Base-by-base conservation (phyloP, 2,888 invertebrate species). In the Papilio elwesi region DNA sequence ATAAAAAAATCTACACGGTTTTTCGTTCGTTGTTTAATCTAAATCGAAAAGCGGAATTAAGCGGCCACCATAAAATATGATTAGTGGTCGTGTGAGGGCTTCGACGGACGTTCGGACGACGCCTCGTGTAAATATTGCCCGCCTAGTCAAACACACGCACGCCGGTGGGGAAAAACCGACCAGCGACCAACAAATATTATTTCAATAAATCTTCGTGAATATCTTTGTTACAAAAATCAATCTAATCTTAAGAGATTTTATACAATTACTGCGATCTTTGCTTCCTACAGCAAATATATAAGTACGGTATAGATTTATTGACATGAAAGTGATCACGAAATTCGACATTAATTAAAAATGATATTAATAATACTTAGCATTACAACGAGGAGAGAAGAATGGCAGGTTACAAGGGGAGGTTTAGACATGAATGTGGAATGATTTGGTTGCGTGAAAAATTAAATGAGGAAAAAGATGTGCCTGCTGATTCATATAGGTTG, bases 21-120 rank as follows among this genome's bases (percentile, higher is more conserved):
- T 78, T 81, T 81, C 78, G 43, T 82, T 79, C 82, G 80, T 82
- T 84, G 82, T 88, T 87, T 89, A 88, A 91, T 90, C 87, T 87
- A 82, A 86, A 88, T 89, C 86, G 90, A 87, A 87, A 87, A 77
- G 80, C 78, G 76, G 79, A 79, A 78, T 86, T 85, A 81, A 87
- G 86, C 85, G 85, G 79, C 84, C 83, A 85, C 85, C 90, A 88
- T 91, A 91, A 92, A 91, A 91, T 90, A 91, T 92, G 91, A 92
- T 92, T 91, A 90, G 92, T 90, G 90, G 88, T 84, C 82, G 82
- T 84, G 83, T 79, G 83, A 84, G 85, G 85, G 81, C 78, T 80
- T 75, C 79, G 76, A 75, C 75, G 81, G 83, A 80, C 83, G 81
- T 13, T 63, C 80, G 79, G 84, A 83, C 83, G 85, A 84, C 86